A percentile compares a stretch with the other conserved stretches of the same genome.
These are phyloP conservation scores for Tichodroma muraria DNA, from an alignment of 2,113 vertebrate species.

Conservation along the genomic window DNA sequence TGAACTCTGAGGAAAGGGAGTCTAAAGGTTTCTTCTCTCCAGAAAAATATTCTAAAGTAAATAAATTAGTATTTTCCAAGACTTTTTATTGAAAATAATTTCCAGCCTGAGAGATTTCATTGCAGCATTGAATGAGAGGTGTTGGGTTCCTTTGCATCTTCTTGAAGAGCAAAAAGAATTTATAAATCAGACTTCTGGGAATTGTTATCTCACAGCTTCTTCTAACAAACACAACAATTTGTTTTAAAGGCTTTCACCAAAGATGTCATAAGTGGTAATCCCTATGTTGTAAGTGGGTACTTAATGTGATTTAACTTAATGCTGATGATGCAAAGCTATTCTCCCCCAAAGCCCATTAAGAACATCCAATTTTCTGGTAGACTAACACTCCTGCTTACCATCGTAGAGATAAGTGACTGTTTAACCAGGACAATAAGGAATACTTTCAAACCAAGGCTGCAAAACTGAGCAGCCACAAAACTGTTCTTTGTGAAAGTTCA, in stretches of 20 bases:
- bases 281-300: constrained; percentile 31
- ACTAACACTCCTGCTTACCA: constrained; percentile 35
- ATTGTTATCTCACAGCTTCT: constrained; percentile 46
- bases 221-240: constrained; percentile 53
- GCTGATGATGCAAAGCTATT: constrained; percentile 51
- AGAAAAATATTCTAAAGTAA: neutral
- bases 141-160: neutral
- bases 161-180: constrained; percentile 13
- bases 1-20: neutral
- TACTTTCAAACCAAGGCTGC: neutral
- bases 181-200: constrained; percentile 40
- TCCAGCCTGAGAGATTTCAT: neutral
- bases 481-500: neutral
- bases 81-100: neutral
- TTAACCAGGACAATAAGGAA: constrained; percentile 25
- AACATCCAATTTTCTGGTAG: constrained; percentile 53
- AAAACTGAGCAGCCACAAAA: neutral
- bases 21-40: neutral
- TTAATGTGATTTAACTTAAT: constrained; percentile 51
- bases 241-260: constrained; percentile 62
- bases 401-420: constrained; percentile 28
- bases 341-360: constrained; percentile 45
- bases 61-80: neutral
- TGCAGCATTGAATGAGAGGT: neutral
- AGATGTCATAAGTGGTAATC: constrained; percentile 57